A percentile compares a stretch with the other conserved stretches of the same genome.
Conservation (phyloP, 2,797 vertebrate species). For the Lepus oiostolus region DNA sequence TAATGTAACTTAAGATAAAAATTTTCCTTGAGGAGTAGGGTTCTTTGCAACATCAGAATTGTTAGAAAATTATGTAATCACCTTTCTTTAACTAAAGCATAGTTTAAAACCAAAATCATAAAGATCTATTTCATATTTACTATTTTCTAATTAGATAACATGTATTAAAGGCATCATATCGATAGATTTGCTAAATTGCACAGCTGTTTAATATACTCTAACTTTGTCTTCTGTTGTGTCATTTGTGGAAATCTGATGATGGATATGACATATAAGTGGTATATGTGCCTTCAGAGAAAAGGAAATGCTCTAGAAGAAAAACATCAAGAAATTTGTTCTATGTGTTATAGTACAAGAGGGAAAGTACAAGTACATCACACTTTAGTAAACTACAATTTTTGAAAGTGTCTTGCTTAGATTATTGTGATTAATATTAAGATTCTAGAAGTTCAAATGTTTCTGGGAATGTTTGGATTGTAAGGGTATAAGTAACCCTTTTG, state of each 20-base stretch:
- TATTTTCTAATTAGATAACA: not conserved
- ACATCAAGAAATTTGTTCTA: not conserved
- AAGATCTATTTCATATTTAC: slow-evolving; percentile 7
- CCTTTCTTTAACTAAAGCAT: slow-evolving; percentile 1
- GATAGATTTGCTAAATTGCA: not conserved
- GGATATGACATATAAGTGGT: not conserved
- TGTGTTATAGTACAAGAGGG: not conserved
- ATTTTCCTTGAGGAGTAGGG: not conserved
- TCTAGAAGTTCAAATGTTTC: slow-evolving; percentile 5
- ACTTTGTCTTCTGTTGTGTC: not conserved
- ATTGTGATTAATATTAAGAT: slow-evolving; percentile 35
- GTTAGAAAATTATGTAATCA: not conserved
- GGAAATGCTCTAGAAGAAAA: not conserved
- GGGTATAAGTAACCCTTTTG: not conserved
- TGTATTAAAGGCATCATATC: not conserved
- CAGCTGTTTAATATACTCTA: not conserved
- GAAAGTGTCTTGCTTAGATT: slow-evolving; percentile 14
- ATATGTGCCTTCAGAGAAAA: slow-evolving; percentile 1
- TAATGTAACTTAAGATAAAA: slow-evolving; percentile 2
- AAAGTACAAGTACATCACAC: slow-evolving; percentile 19
- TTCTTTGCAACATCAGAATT: not conserved
- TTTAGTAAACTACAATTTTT: slow-evolving; percentile 54
- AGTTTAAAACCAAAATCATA: not conserved
- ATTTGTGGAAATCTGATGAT: not conserved
- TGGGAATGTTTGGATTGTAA: slow-evolving; percentile 6